Evolutionary conservation across 2,888 invertebrate genomes (phyloP).

Genomic region (Mesochorus sp.): DNA sequence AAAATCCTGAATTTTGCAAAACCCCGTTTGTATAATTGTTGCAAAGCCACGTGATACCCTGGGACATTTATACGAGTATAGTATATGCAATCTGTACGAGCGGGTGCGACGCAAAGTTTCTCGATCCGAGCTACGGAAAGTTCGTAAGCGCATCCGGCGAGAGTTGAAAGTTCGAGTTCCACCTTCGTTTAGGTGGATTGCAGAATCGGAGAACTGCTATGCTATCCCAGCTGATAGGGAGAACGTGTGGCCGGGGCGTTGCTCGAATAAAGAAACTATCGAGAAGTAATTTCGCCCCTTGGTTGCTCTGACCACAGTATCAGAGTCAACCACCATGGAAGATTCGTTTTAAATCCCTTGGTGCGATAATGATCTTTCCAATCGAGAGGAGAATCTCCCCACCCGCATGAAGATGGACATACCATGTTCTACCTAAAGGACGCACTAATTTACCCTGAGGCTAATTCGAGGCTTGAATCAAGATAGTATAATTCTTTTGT

Average conservation of each 20-base stretch:
- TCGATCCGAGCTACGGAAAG: slow-evolving; percentile 31
- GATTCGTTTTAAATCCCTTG: slow-evolving; percentile 27
- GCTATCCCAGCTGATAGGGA: neutral
- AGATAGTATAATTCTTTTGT: no score
- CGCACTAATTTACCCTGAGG: no score
- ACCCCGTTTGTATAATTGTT: slow-evolving; percentile 47
- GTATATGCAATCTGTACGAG: neutral
- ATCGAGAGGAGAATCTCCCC: neutral
- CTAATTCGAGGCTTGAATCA: no score
- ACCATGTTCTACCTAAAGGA: no score
- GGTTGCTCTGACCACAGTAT: slow-evolving; percentile 10
- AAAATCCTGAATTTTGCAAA: slow-evolving; percentile 13
- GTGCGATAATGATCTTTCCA: neutral
- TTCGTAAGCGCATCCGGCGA: slow-evolving; percentile 40
- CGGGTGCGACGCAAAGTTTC: slow-evolving; percentile 40
- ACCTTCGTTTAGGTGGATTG: slow-evolving; percentile 11
- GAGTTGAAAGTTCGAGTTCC: slow-evolving; percentile 45
- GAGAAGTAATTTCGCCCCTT: slow-evolving; percentile 54
- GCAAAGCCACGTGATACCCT: slow-evolving; percentile 21
- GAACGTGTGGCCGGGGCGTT: neutral
- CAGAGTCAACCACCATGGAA: slow-evolving; percentile 5
- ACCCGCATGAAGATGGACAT: no score
- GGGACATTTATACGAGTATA: slow-evolving; percentile 2
- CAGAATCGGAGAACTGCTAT: slow-evolving; percentile 25
- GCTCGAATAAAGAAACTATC: slow-evolving; percentile 54